Base-by-base conservation (phyloP, 2,113 vertebrate genomes). In the Chauna torquata region DNA sequence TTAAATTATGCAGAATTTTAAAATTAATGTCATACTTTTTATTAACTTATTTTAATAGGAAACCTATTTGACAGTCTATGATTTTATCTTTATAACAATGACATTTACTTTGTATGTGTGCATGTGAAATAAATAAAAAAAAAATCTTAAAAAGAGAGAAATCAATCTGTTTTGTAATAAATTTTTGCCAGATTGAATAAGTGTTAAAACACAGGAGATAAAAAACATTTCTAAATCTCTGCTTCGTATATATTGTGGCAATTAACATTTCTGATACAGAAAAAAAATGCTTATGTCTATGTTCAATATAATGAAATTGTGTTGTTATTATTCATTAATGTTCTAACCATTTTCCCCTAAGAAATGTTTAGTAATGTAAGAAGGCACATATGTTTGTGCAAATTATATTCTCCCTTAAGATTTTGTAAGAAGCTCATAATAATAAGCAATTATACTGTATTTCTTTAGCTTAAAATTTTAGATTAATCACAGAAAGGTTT, bases 291-390 rank as follows among this genome's bases (percentile, higher is more conserved):
- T 86, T 90, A 71, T 72, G 8, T 79, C 77, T 68, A 9, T 76
- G 30, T 85, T 89, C 95, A 76, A 82, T 42, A 12, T 61, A 76
- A 89, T 92, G 44, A 89, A 92, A 84, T 92, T 95, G 91, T 87
- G 57, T 61, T 92, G 40, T 79, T 96, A 84, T 81, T 88, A 54
- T 86, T 93, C 86, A 92, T 93, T 94, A 92, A 66, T 72, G 32
- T 80, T 94, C 36, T 84, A 92, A 57, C 64, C 27, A 82, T 85
- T 94, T 93, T 76, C 61, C 81, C 14, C 0, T 58, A 91, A 92
- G 90, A 96, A 95, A 92, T 82, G 92, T 86, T 87, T 87, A 87
- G 49, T 44, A 94, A 93, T 95, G 83, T 77, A 82, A 96, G 71
- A 88, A 64, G 38, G 25, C 95, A 49, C 81, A 95, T 94, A 94